Conservation (phyloP, 2,888 invertebrate species). For the Stenurella melanura region DNA sequence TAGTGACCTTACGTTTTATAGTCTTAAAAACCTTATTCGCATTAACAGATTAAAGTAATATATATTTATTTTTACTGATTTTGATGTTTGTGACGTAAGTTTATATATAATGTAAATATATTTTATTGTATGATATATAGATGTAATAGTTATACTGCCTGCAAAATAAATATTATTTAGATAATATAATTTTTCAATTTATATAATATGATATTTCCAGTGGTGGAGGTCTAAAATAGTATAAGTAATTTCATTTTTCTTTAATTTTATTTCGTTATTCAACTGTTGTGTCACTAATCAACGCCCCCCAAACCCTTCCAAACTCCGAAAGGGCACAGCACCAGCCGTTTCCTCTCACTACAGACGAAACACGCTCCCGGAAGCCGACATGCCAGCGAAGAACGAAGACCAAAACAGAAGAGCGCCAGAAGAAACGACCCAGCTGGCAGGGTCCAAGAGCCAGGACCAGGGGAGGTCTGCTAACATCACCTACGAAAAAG, state of each 20-base stretch:
- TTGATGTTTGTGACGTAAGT: constrained; percentile 30
- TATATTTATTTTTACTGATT: constrained; percentile 39
- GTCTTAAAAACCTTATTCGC: constrained; percentile 7
- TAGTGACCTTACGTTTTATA: constrained; percentile 14
- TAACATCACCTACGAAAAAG: too few relatives aligned
- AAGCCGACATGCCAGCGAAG: too few relatives aligned
- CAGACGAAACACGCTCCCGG: too few relatives aligned
- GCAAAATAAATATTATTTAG: constrained; percentile 37
- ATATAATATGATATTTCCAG: constrained; percentile 13
- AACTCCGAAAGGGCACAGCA: too few relatives aligned
- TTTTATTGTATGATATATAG: constrained; percentile 28
- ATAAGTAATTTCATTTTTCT: background rate
- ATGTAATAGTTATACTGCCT: constrained; percentile 29
- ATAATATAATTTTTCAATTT: constrained; percentile 22
- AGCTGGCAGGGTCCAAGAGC: too few relatives aligned
- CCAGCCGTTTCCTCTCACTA: too few relatives aligned
- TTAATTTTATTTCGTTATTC: too few relatives aligned
- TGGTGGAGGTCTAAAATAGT: background rate
- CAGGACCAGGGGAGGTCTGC: too few relatives aligned
- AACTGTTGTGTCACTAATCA: too few relatives aligned
- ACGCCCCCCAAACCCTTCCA: too few relatives aligned
- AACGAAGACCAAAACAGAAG: too few relatives aligned
- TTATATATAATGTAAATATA: constrained; percentile 31
- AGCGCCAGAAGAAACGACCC: too few relatives aligned
- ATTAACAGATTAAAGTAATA: constrained; percentile 36